Evolutionary conservation across 1,140 invertebrate genomes (phyloP), one percentile per base, ranked within the genome.

Genomic region (Pogonomyrmex barbatus): DNA sequence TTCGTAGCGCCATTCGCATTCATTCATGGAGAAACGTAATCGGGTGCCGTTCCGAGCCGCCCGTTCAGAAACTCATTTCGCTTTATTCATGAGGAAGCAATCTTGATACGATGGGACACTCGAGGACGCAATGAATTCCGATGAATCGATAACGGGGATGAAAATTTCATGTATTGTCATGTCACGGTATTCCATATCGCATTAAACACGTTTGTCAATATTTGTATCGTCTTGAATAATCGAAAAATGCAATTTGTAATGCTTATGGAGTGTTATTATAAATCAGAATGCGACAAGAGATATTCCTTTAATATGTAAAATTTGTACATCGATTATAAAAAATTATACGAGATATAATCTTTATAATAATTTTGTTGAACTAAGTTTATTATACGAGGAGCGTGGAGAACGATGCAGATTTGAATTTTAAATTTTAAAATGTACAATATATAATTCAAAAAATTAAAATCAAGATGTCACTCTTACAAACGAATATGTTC

Each of bases 21-120:
- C 76, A 63, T 86, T 79, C 71, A 52, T 65, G 65, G 39, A 47
- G 60, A 81, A 82, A 88, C 71, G 88, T 78, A 63, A 88, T 88
- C 88, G 82, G 30, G 45, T 39, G 14, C 17, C 45, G 47, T 71
- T 56, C 30, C 8, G 17, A 50, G 24, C 12, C 30, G 39, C 24
- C 50, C 24, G 39, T n/a, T 24, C 24, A 56, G 54, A 88, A 89
- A 84, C 65, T 85, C 65, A 81, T 89, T 85, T 78, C 67, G 58
- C 30, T 17, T 88, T 83, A 89, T 89, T 89, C 88, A 85, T 83
- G 68, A 83, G 68, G n/a, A 52, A 47, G 30, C 24, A 47, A 83
- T 83, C 68, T 62, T 73, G 42, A 47, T 58, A 42, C 68, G 10
- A 12, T 75, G 58, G 39, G 50, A 39, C 60, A 86, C 45, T 36